Conservation (phyloP, 1,140 invertebrate genomes). For the Euwallacea fornicatus region DNA sequence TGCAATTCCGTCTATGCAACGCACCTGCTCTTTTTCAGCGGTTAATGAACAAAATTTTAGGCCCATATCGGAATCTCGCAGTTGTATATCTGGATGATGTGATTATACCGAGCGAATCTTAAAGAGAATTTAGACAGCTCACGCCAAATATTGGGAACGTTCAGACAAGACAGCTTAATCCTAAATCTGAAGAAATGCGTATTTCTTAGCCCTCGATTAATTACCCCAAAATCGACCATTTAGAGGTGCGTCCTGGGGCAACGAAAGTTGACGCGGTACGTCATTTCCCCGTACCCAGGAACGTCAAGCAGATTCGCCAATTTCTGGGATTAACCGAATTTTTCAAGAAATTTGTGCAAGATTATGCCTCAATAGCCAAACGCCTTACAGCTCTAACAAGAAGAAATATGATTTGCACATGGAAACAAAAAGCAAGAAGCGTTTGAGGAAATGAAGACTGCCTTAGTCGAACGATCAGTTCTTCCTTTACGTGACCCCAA, state of each 20-base stretch:
- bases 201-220: slow-evolving; percentile 13
- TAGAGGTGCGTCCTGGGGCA: not conserved
- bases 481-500: not conserved
- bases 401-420: slow-evolving; percentile 25
- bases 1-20: slow-evolving; percentile 46
- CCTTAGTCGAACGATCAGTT: not conserved
- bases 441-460: slow-evolving; percentile 36
- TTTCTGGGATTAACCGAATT: slow-evolving; percentile 52
- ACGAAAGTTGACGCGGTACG: slow-evolving; percentile 40
- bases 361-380: slow-evolving; percentile 40
- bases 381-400: slow-evolving; percentile 35
- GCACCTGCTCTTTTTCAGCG: slow-evolving; percentile 39
- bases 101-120: slow-evolving; percentile 40
- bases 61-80: slow-evolving; percentile 16
- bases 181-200: slow-evolving; percentile 11
- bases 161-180: not conserved
- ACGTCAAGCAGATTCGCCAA: slow-evolving; percentile 45
- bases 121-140: not conserved
- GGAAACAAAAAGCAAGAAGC: slow-evolving; percentile 14
- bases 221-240: slow-evolving; percentile 10
- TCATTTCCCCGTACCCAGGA: slow-evolving; percentile 35
- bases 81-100: slow-evolving; percentile 49
- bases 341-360: slow-evolving; percentile 44
- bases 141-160: not conserved
- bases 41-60: slow-evolving; percentile 30